Conservation (phyloP, 2,113 vertebrate species). For the Paradoxurus hermaphroditus region DNA sequence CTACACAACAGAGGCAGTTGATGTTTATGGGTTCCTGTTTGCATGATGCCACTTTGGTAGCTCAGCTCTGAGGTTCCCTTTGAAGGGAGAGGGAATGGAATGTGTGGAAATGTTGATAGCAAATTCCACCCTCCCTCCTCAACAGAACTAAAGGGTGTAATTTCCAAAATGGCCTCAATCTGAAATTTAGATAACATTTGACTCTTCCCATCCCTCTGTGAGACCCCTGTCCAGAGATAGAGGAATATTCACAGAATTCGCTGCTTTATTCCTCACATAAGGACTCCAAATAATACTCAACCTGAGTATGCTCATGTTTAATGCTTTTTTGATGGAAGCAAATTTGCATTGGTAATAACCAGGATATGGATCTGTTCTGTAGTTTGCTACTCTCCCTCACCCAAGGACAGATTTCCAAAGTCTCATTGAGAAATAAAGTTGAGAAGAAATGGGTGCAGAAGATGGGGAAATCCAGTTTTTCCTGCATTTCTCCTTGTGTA, state of each 20-base stretch:
- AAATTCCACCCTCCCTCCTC: slow-evolving; percentile 19
- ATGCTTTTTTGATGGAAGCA: slow-evolving; percentile 40
- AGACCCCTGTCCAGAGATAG: background rate
- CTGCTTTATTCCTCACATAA: background rate
- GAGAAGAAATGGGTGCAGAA: background rate
- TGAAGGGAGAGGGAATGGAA: slow-evolving; percentile 45
- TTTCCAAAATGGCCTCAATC: background rate
- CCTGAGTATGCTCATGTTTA: background rate
- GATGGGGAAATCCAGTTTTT: rapidly evolving
- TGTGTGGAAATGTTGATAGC: slow-evolving; percentile 33
- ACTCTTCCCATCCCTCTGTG: background rate
- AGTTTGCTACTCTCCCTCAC: background rate
- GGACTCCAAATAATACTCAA: background rate
- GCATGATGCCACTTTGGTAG: slow-evolving; percentile 36
- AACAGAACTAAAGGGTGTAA: background rate
- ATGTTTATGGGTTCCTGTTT: slow-evolving; percentile 63
- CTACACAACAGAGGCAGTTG: slow-evolving; percentile 34
- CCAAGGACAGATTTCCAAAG: slow-evolving; percentile 3
- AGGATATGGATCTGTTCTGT: background rate
- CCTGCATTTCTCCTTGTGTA: background rate
- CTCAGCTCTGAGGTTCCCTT: slow-evolving; percentile 56
- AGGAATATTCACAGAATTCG: background rate
- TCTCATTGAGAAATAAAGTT: background rate
- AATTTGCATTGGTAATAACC: slow-evolving; percentile 35
- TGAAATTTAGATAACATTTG: slow-evolving; percentile 35